Base-by-base conservation (phyloP, 2,888 invertebrate species). In the Synergus laeviventris region DNA sequence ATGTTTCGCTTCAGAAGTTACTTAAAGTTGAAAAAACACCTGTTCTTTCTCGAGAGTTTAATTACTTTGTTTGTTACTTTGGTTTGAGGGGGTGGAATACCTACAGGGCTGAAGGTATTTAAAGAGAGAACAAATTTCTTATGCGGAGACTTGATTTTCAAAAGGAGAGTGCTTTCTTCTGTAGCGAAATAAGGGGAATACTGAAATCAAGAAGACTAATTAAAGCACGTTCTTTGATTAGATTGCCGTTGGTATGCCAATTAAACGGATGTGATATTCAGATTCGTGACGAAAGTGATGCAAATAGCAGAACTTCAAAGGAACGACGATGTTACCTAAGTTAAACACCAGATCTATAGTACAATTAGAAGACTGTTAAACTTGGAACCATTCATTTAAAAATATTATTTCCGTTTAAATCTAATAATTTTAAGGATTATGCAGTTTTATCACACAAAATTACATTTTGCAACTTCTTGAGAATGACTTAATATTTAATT, bases 171-270 rank as follows among this genome's bases (percentile, higher is more conserved):
- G 31, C 24, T 36, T 31, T n/a, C 21, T 24, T 31, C 11, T 24
- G 24, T 8, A 31, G n/a, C 24, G 49, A 49, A 49, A 70, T 70
- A 49, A 24, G 24, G 16, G 36, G n/a, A 70, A 49, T 70, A 49
- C 70, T 24, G 66, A 49, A 66, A 66, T 66, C 45, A 42, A 66
- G 66, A 42, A 45, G 49, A n/a, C 49, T 70, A 70, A 70, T 70
- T 49, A 70, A 70, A 70, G 70, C 70, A 70, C 49, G 49, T 70
- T 36, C 70, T 70, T 70, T 70, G 70, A 70, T 70, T 70, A 70
- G 45, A 70, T 49, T 70, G 70, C 70, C 45, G 70, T 70, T 49
- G 49, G 49, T 70, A 70, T 70, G 70, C 70, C 70, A 70, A 70
- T 70, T 70, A 70, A 70, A 70, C 31, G 70, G 70, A 70, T 70